Evolutionary conservation across 1,140 invertebrate species (phyloP).

Genomic region (Lepidurus apus): DNA sequence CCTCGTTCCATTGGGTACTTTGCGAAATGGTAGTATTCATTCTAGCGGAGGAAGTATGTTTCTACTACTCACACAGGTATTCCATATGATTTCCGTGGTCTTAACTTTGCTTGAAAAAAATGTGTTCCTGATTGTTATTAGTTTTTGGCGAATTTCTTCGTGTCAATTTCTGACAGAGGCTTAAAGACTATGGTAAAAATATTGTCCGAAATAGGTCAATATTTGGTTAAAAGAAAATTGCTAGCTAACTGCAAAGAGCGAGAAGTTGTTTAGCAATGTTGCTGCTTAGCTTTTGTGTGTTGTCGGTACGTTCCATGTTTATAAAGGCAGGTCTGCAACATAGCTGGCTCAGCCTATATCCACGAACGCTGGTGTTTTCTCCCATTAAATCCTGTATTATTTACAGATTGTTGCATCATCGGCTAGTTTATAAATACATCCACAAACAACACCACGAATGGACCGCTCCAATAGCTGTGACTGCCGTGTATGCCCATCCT

Average conservation of each 20-base stretch:
- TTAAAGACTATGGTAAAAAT: no score
- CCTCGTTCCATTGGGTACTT: slow-evolving; percentile 76
- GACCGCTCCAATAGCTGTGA: slow-evolving; percentile 77
- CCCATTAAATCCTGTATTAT: neutral
- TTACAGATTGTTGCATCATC: slow-evolving; percentile 65
- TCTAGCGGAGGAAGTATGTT: slow-evolving; percentile 73
- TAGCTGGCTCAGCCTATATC: no score
- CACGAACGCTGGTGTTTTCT: neutral
- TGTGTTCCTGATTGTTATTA: no score
- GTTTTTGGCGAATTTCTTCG: no score
- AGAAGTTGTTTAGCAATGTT: no score
- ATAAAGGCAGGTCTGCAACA: no score
- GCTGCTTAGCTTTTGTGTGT: no score
- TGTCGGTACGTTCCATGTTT: no score
- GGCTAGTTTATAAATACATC: slow-evolving; percentile 69
- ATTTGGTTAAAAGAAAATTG: no score
- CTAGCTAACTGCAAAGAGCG: no score
- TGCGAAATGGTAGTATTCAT: slow-evolving; percentile 70
- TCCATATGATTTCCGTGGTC: neutral
- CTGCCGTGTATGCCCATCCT: slow-evolving; percentile 80
- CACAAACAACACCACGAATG: slow-evolving; percentile 83
- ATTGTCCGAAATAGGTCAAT: no score
- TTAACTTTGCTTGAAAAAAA: neutral
- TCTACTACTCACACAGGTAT: slow-evolving; percentile 81
- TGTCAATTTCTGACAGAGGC: no score